Base-by-base conservation (phyloP, 2,113 vertebrate genomes). In the Dryoscopus gambensis region DNA sequence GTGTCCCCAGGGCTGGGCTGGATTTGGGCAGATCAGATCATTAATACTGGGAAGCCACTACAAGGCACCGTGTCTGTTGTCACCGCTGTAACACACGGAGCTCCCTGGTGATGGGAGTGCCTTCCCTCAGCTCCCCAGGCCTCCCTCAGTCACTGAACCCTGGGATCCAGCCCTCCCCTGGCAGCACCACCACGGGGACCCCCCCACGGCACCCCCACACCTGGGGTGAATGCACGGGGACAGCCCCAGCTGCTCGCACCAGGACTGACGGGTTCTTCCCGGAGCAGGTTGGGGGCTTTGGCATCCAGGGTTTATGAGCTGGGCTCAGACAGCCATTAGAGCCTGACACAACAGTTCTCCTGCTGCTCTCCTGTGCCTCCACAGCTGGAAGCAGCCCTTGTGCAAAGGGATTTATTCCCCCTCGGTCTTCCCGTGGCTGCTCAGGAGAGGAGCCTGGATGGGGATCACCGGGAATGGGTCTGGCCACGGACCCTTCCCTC, bases 141-240 rank as follows among this genome's bases (percentile, higher is more conserved):
- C 21, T 22, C 80, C 39, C 53, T 25, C 17, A 2, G 1, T 0
- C 49, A 11, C 89, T n/a, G 20, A 62, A 10, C 18, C 37, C 27
- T 2, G 3, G 37, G 28, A 56, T 18, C 30, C 82, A 39, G 33
- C 52, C 14, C 3, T 56, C 1, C n/a, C 25, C 30, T 1, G 6
- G 40, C 46, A 30, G 44, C 49, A 47, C 53, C 46, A 8, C 11
- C 64, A 0, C 83, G 9, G 67, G 52, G 39, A 55, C 3, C 6
- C 31, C 6, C 15, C 35, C 53, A 3, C 0, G 0, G 23, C 16
- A 42, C 11, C 44, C 85, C 47, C 3, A 14, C 0, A 6, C 46
- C 23, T 2, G 0, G 11, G 52, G 16, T 31, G 67, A 33, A 3
- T 0, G 28, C 71, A 14, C 0, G 0, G 33, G 74, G 47, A 75